Evolutionary conservation across 2,888 invertebrate genomes (phyloP).

Genomic region (Pseudolycoriella hygida): DNA sequence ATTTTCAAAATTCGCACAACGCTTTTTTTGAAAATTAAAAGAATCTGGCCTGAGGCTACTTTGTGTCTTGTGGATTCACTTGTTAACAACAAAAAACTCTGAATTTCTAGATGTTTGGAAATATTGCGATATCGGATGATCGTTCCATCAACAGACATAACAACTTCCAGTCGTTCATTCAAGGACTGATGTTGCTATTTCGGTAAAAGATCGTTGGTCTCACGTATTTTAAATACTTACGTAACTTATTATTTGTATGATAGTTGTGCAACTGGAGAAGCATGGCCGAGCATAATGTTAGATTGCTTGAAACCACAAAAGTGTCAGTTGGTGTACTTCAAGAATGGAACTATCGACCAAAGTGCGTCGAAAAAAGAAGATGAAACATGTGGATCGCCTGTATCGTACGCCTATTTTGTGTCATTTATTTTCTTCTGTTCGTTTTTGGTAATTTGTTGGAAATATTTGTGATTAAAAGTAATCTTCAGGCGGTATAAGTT

Average conservation of each 20-base stretch:
- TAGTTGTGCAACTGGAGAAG: conserved; percentile 98
- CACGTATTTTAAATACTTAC: not conserved
- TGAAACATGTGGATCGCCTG: conserved; percentile 80
- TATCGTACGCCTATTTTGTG: conserved; percentile 96
- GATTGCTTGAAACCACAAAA: conserved; percentile 57
- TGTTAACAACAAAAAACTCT: no score
- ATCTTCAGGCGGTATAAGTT: no score
- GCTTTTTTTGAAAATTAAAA: no score
- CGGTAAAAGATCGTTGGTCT: conserved; percentile 36
- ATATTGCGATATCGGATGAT: conserved; percentile 70
- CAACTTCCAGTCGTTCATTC: conserved; percentile 87
- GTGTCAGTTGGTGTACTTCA: no score
- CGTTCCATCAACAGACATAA: conserved; percentile 83
- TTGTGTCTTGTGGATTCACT: no score
- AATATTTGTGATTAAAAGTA: conserved; percentile 36
- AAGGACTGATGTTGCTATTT: conserved; percentile 80
- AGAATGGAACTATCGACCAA: no score
- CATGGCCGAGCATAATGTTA: conserved; percentile 99
- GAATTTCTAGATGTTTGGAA: conserved; percentile 70
- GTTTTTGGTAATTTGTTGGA: conserved; percentile 61
- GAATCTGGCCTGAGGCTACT: no score
- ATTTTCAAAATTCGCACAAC: no score
- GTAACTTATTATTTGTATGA: no score
- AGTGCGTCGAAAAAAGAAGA: conserved; percentile 40
- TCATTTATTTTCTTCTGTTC: conserved; percentile 99